Evolutionary conservation across 2,797 vertebrate species (phyloP).

Genomic region (Hybognathus amarus): DNA sequence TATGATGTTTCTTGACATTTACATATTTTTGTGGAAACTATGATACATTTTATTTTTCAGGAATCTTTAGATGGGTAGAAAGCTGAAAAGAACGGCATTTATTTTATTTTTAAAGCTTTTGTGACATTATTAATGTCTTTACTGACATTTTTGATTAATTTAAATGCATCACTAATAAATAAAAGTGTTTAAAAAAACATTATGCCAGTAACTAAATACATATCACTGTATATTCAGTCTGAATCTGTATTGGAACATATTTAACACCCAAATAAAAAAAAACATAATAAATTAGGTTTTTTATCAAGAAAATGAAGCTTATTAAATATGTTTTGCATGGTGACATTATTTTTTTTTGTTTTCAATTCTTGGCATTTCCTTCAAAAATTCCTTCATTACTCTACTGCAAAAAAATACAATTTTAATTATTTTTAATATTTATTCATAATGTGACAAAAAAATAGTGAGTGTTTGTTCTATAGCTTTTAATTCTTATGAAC

Average conservation of each 20-base stretch:
- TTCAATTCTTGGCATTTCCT: neutral
- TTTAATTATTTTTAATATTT: neutral
- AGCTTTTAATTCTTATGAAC: neutral
- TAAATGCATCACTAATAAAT: neutral
- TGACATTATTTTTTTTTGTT: neutral
- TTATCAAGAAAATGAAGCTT: neutral
- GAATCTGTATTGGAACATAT: neutral
- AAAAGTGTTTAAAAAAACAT: too few species aligned
- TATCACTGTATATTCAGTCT: neutral
- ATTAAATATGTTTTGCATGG: neutral
- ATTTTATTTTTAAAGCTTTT: neutral
- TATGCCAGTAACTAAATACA: neutral
- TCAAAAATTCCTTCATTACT: neutral
- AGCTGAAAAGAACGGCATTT: neutral
- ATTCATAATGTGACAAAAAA: neutral
- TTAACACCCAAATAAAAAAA: neutral
- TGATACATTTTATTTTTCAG: neutral
- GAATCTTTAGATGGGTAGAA: neutral
- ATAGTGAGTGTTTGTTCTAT: neutral
- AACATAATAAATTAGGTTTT: neutral
- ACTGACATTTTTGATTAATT: neutral
- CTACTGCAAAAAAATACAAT: neutral
- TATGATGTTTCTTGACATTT: too few species aligned
- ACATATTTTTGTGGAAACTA: fast-evolving
- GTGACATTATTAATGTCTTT: neutral